Evolutionary conservation across 2,888 invertebrate species (phyloP).

Genomic region (Chalcis sispes): DNA sequence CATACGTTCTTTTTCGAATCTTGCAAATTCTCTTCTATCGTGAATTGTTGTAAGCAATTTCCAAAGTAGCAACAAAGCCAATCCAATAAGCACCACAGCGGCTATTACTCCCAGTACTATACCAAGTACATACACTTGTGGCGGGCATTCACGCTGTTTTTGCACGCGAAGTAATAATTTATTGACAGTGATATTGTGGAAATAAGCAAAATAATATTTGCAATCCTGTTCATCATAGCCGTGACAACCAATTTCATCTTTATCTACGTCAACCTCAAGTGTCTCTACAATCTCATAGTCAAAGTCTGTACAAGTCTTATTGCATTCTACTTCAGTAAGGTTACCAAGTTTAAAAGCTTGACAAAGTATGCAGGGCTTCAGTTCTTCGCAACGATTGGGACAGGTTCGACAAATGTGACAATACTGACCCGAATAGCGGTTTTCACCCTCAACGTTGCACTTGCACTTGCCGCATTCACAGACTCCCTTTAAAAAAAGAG

Average conservation of each 20-base stretch:
- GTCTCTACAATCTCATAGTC: conserved; percentile 77
- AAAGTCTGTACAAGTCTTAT: conserved; percentile 80
- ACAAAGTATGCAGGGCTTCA: conserved; percentile 96
- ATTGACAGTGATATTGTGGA: conserved; percentile 82
- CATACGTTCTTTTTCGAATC: conserved; percentile 98
- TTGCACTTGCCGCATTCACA: conserved; percentile 95
- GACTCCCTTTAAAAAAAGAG: conserved; percentile 81
- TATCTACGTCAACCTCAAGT: conserved; percentile 83
- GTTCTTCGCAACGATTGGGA: conserved; percentile 91
- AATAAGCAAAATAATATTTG: conserved; percentile 93
- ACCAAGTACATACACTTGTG: conserved; percentile 86
- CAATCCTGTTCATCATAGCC: conserved; percentile 94
- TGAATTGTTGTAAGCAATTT: conserved; percentile 97
- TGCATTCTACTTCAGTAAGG: conserved; percentile 80
- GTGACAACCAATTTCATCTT: conserved; percentile 88
- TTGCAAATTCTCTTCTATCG: conserved; percentile 96
- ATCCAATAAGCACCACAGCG: conserved; percentile 95
- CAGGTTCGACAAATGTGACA: conserved; percentile 98
- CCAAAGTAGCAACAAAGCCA: conserved; percentile 95
- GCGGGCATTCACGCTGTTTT: conserved; percentile 90
- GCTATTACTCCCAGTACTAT: conserved; percentile 97
- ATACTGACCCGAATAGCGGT: conserved; percentile 88
- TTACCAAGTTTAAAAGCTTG: conserved; percentile 90
- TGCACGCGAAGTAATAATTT: conserved; percentile 86
- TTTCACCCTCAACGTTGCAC: conserved; percentile 82